Conservation (phyloP, 2,888 invertebrate species). For the Digitonthophagus gazella region DNA sequence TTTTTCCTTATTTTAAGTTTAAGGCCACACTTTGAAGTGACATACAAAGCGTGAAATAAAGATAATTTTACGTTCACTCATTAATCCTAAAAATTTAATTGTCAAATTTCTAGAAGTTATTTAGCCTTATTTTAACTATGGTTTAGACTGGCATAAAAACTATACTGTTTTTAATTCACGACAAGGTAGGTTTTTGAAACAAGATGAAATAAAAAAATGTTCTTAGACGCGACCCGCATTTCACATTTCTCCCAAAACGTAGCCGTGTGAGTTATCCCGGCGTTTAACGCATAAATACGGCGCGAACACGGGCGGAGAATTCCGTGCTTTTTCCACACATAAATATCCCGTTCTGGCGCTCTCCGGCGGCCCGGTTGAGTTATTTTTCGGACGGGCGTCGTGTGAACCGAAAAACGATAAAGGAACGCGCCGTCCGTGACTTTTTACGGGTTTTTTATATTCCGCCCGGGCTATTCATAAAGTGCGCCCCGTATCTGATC, state of each 20-base stretch:
- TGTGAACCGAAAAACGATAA: constrained; percentile 16
- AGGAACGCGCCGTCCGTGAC: constrained; percentile 20
- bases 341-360: constrained; percentile 8
- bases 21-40: too few relatives aligned
- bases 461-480: constrained; percentile 36
- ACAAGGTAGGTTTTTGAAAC: too few relatives aligned
- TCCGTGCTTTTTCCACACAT: not conserved
- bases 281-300: not conserved
- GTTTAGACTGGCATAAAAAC: too few relatives aligned
- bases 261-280: not conserved
- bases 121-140: too few relatives aligned
- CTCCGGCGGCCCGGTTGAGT: constrained; percentile 3
- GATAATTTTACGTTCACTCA: too few relatives aligned
- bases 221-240: not conserved
- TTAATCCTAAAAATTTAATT: too few relatives aligned
- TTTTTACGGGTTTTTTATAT: constrained; percentile 36
- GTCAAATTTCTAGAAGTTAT: too few relatives aligned
- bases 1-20: too few relatives aligned
- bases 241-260: not conserved
- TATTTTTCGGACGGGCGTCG: constrained; percentile 10
- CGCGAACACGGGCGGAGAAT: not conserved
- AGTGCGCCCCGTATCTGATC: constrained; percentile 35
- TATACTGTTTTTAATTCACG: too few relatives aligned
- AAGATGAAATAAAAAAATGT: not conserved
- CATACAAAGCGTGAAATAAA: too few relatives aligned